Percentiles rank a stretch among this genome's conserved stretches.
phyloP scores from a whole-genome alignment of 2,888 invertebrate genomes.

The Trichopoda pennipes region DNA sequence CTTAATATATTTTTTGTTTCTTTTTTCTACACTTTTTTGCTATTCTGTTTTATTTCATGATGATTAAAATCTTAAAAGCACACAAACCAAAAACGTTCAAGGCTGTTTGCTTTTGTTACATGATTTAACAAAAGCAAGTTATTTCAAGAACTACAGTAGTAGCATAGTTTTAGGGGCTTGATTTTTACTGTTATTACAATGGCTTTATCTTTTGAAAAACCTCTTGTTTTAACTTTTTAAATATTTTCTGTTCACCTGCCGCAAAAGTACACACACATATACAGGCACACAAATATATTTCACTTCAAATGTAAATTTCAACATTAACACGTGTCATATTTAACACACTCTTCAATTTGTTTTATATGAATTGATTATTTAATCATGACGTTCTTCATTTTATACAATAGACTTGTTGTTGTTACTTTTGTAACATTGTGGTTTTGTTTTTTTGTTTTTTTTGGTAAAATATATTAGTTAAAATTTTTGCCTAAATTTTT shows the following conservation, averaged over 20 bases:
- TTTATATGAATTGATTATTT: slow-evolving; percentile 52
- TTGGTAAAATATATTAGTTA: background rate
- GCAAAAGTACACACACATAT: no score
- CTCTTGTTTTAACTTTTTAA: background rate
- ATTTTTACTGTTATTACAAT: background rate
- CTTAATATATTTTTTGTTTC: slow-evolving; percentile 17
- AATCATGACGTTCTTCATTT: slow-evolving; percentile 44
- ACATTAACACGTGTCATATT: slow-evolving; percentile 52
- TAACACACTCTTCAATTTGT: slow-evolving; percentile 6
- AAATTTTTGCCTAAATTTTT: slow-evolving; percentile 10
- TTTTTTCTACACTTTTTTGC: slow-evolving; percentile 17
- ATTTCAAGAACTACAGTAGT: slow-evolving; percentile 20
- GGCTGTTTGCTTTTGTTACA: slow-evolving; percentile 20
- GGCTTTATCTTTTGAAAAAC: background rate
- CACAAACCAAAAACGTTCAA: slow-evolving; percentile 20
- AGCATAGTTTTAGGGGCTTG: slow-evolving; percentile 24
- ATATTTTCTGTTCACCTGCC: background rate
- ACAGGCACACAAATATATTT: background rate
- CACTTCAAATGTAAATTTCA: background rate
- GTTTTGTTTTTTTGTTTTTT: background rate
- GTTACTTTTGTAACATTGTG: background rate
- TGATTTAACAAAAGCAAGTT: slow-evolving; percentile 21
- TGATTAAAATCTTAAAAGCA: slow-evolving; percentile 37
- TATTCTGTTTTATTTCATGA: slow-evolving; percentile 38
- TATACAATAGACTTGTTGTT: background rate